Percentiles rank a stretch among this genome's conserved stretches.
These are phyloP conservation scores for Neomicropteryx cornuta DNA, from an alignment of 1,140 invertebrate genomes.

Conservation along the genomic window DNA sequence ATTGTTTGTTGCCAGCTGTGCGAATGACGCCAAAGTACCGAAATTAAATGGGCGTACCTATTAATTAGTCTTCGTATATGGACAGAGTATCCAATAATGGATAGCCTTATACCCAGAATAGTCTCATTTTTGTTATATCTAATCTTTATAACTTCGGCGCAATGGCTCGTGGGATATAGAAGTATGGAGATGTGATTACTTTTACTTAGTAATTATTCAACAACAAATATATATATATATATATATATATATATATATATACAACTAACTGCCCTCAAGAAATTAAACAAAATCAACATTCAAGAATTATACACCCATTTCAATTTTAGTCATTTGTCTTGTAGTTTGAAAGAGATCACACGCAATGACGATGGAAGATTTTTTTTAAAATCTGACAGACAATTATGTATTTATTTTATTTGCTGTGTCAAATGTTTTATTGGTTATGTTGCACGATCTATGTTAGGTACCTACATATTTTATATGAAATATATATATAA, in stretches of 20 bases:
- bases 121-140: conserved; percentile 1
- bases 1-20: no score
- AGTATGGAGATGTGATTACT: conserved; percentile 1
- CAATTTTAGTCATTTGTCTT: no score
- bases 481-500: no score
- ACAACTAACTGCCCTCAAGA: background rate
- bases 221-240: background rate
- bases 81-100: background rate
- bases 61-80: background rate
- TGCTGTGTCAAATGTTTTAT: no score
- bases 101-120: background rate
- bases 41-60: background rate
- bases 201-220: background rate
- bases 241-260: conserved; percentile 4
- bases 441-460: no score
- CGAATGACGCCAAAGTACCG: no score
- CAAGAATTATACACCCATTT: no score
- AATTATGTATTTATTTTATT: no score
- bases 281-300: background rate
- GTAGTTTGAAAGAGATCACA: no score
- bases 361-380: no score
- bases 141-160: background rate
- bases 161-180: conserved; percentile 1
- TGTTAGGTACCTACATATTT: no score
- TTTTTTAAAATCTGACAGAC: no score